phyloP scores from a whole-genome alignment of 2,888 invertebrate genomes.

The Drosophila mayaguana region DNA sequence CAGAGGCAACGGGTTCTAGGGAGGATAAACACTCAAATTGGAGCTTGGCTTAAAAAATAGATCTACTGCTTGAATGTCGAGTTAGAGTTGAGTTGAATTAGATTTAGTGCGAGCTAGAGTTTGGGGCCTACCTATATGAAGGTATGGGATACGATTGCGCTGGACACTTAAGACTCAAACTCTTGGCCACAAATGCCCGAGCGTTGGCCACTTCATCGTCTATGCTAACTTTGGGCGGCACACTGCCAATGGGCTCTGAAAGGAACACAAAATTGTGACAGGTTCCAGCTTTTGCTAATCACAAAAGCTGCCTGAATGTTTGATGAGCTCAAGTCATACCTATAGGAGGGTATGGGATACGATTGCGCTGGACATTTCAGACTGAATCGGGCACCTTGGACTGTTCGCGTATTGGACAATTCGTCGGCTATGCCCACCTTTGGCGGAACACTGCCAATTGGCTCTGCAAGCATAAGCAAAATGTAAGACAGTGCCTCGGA shows the following conservation, averaged over 20 bases:
- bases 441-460: constrained; percentile 88
- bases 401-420: constrained; percentile 74
- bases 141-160: constrained; percentile 92
- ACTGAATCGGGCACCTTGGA: constrained; percentile 86
- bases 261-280: not conserved
- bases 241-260: constrained; percentile 87
- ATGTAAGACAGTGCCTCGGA: constrained; percentile 4
- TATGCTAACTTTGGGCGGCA: constrained; percentile 88
- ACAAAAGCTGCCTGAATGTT: constrained; percentile 48
- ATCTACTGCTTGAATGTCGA: constrained; percentile 70
- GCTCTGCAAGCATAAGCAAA: constrained; percentile 81
- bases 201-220: constrained; percentile 83
- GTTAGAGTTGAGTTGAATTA: not conserved
- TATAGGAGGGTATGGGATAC: constrained; percentile 90
- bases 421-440: constrained; percentile 87
- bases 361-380: constrained; percentile 91
- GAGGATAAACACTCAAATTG: not conserved
- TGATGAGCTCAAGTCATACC: constrained; percentile 85
- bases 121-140: constrained; percentile 88
- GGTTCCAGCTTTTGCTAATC: not conserved
- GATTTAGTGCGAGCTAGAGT: too few species aligned
- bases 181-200: constrained; percentile 74
- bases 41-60: not conserved
- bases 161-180: constrained; percentile 89
- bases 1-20: constrained; percentile 86